Evolutionary conservation across 2,888 invertebrate genomes (phyloP), one percentile per base, ranked within the genome.

Genomic region (Camponotus fellah): DNA sequence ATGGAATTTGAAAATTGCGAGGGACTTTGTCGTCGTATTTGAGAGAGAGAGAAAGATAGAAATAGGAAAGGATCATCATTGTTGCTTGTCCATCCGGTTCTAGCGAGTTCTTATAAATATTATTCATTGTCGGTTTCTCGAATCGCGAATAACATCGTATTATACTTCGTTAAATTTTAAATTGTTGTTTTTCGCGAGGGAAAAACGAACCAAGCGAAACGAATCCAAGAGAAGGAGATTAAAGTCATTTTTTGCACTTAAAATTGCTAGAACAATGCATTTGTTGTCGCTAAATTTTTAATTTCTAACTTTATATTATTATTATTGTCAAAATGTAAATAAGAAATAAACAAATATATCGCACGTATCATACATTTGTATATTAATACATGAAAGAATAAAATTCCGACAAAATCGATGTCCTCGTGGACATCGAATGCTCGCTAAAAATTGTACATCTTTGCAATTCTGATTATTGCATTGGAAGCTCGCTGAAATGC

Each of bases 1-100:
- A 80, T 80, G 79, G 79, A 80, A 80, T 80, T 80, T 71, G 72
- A 60, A 80, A 80, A 80, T 80, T 60, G 71, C 79, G 79, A n/a
- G 26, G 37, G 72, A 62, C 34, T 37, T 60, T 26, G 37, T 26
- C 46, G 46, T 60, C 14, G 32, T 43, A 32, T 21, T 46, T 14
- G 34, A 17, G 12, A 79, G 46, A 69, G 58, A 71, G 40, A 77
- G 58, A 79, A 32, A 69, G 43, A 17, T 58, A 68, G 60, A 79
- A 46, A 79, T 43, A 60, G 34, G 12, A 26, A 58, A 40, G 17
- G 21, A 46, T 71, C 34, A 34, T 43, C 43, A 34, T 43, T 10
- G 10, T 46, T 46, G 9, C 17, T 12, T 46, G 12, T 71, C 26
- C 34, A 21, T 53, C n/a, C 17, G n/a, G 10, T 77, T 79, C 34